Conservation (phyloP, 2,113 vertebrate species). For the human region GRCh38 chr5:115365001-115365500, state of each 20-base stretch:
- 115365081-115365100: background rate
- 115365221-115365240: background rate
- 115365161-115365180: background rate
- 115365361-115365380: background rate
- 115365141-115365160: background rate
- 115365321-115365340: slow-evolving; percentile 23
- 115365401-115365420: background rate
- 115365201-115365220: slow-evolving; percentile 14
- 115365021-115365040: background rate
- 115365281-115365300: slow-evolving; percentile 34
- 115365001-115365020: background rate
- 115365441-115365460: too few relatives aligned
- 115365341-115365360: background rate
- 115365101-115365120: background rate
- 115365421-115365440: background rate
- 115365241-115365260: background rate
- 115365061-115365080: background rate
- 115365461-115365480: background rate
- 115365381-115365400: background rate
- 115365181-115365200: background rate
- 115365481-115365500: background rate
- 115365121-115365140: background rate
- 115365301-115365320: background rate
- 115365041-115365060: background rate
- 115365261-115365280: slow-evolving; percentile 45